Evolutionary conservation across 2,888 invertebrate genomes (phyloP).

Genomic region (Aporophyla lueneburgensis): DNA sequence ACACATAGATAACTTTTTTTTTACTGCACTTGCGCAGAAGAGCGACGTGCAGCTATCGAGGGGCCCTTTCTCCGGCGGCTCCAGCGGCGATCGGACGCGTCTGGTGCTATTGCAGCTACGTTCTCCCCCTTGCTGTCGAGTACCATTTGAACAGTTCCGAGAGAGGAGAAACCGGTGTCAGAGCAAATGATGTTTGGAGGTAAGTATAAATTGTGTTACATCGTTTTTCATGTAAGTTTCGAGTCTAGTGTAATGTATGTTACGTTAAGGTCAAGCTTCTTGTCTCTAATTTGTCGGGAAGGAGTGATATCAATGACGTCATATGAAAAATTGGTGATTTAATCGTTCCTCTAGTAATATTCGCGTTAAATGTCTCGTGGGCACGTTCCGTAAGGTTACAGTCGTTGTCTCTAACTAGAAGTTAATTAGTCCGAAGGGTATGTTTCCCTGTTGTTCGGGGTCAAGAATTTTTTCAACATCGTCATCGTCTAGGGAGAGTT

Average conservation of each 20-base stretch:
- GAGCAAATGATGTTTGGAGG: conserved; percentile 4
- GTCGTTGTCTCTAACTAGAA: background rate
- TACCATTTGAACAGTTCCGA: background rate
- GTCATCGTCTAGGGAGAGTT: background rate
- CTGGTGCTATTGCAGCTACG: background rate
- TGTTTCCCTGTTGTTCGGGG: background rate
- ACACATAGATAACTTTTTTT: background rate
- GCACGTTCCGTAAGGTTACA: background rate
- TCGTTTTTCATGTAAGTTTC: background rate
- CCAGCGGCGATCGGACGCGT: conserved; percentile 16
- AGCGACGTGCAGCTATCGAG: conserved; percentile 10
- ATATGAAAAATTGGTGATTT: background rate
- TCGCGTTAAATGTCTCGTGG: background rate
- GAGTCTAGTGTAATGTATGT: background rate
- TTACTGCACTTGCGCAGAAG: conserved; percentile 59
- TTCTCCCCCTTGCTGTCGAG: background rate
- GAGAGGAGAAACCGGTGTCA: background rate
- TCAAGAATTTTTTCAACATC: background rate
- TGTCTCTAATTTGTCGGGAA: background rate
- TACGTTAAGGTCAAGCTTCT: background rate
- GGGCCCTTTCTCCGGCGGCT: conserved; percentile 25
- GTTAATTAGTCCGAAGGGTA: too few species aligned
- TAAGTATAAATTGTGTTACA: conserved; percentile 10
- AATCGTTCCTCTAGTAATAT: background rate
- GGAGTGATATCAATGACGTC: background rate